These are phyloP conservation scores for Rhinichthys klamathensis DNA, from an alignment of 2,113 vertebrate species.

Conservation along the genomic window DNA sequence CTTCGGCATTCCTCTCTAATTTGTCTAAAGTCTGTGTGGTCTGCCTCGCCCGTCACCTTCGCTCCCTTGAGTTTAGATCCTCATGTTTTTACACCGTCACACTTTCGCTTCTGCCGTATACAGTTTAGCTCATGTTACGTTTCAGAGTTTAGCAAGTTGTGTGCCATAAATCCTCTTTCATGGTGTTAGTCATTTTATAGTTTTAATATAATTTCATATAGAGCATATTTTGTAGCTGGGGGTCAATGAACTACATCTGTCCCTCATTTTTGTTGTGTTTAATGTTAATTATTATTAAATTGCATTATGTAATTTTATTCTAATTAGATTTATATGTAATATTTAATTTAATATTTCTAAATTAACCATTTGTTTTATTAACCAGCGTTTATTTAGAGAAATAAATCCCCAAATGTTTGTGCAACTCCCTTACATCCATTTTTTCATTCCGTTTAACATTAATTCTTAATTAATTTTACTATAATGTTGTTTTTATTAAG, in stretches of 20 bases:
- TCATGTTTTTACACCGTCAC: conserved; percentile 15
- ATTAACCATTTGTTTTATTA: not conserved
- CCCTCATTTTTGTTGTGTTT: not conserved
- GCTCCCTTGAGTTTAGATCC: not conserved
- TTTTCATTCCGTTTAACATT: not conserved
- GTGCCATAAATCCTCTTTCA: not conserved
- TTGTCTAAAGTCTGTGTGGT: conserved; percentile 55
- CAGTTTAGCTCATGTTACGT: not conserved
- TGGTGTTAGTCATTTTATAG: not conserved
- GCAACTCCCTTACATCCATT: not conserved
- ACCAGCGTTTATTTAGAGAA: not conserved
- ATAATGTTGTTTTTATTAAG: not conserved
- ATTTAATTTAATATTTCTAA: not conserved
- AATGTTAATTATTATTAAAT: not conserved
- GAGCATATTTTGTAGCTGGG: not conserved
- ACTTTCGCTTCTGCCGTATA: conserved; percentile 16
- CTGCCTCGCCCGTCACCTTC: conserved; percentile 16
- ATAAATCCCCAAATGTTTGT: too few relatives aligned
- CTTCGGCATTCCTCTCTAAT: conserved; percentile 26
- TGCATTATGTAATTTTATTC: not conserved
- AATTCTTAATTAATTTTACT: not conserved
- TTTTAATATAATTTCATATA: not conserved
- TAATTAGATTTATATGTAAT: not conserved
- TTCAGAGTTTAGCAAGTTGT: not conserved
- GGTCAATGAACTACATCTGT: not conserved